Conservation (phyloP, 2,797 vertebrate genomes). For the Podarcis siculus region DNA sequence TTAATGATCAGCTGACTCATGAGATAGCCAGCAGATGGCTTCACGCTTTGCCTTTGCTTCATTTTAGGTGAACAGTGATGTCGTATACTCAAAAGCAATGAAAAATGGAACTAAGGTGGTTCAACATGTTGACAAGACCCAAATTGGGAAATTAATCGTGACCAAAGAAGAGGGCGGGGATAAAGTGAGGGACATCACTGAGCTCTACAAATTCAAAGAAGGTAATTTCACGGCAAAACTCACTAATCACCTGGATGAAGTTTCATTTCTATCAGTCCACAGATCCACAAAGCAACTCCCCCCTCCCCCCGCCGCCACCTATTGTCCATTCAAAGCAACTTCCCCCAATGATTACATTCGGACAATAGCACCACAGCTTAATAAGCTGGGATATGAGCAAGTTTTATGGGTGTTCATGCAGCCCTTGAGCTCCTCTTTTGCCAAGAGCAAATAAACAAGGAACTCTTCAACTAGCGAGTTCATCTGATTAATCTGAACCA, state of each 20-base stretch:
- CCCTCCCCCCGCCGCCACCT: too few relatives aligned
- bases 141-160: slow-evolving; percentile 87
- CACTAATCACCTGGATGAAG: not conserved
- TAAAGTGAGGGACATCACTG: slow-evolving; percentile 84
- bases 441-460: not conserved
- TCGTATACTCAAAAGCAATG: slow-evolving; percentile 85
- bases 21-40: not conserved
- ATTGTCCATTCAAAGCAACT: not conserved
- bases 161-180: slow-evolving; percentile 86
- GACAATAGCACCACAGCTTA: not conserved
- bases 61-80: slow-evolving; percentile 92
- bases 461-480: not conserved
- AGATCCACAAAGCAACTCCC: not conserved
- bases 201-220: slow-evolving; percentile 93
- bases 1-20: not conserved
- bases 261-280: not conserved
- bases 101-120: slow-evolving; percentile 84
- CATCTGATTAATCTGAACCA: not conserved
- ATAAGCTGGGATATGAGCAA: not conserved
- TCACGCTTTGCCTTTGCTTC: slow-evolving; percentile 22
- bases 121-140: slow-evolving; percentile 81
- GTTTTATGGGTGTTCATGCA: too few relatives aligned
- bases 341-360: not conserved
- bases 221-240: slow-evolving; percentile 75
- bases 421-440: not conserved